Evolutionary conservation across 2,797 vertebrate species (phyloP).

Genomic region (Aratinga solstitialis): DNA sequence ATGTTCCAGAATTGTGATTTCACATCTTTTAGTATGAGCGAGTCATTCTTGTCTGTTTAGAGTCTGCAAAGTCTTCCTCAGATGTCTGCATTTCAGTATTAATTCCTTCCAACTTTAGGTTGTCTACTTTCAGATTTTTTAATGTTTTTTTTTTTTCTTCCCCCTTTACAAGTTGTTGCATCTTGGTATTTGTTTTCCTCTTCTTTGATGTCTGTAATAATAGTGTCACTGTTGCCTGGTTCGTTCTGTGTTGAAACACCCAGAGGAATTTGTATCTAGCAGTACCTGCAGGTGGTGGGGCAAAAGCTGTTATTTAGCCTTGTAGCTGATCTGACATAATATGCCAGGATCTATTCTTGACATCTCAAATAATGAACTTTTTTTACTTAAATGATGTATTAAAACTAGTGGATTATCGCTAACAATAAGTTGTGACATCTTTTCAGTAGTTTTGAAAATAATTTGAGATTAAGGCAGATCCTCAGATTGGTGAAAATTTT

Average conservation of each 20-base stretch:
- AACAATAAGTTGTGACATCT: background rate
- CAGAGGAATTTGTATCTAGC: background rate
- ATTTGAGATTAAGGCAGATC: background rate
- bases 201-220: background rate
- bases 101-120: background rate
- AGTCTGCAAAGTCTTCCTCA: background rate
- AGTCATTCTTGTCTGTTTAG: background rate
- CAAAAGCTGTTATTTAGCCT: background rate
- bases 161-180: background rate
- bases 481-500: background rate
- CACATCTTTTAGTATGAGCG: background rate
- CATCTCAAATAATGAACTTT: background rate
- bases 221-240: background rate
- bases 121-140: background rate
- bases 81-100: background rate
- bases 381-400: background rate
- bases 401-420: background rate
- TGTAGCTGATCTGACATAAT: background rate
- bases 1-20: background rate
- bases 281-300: background rate
- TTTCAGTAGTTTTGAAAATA: background rate
- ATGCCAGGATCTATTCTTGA: background rate
- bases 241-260: background rate
- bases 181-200: background rate
- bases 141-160: background rate